Evolutionary conservation across 2,797 vertebrate species (phyloP).

Genomic region (Falco cherrug): DNA sequence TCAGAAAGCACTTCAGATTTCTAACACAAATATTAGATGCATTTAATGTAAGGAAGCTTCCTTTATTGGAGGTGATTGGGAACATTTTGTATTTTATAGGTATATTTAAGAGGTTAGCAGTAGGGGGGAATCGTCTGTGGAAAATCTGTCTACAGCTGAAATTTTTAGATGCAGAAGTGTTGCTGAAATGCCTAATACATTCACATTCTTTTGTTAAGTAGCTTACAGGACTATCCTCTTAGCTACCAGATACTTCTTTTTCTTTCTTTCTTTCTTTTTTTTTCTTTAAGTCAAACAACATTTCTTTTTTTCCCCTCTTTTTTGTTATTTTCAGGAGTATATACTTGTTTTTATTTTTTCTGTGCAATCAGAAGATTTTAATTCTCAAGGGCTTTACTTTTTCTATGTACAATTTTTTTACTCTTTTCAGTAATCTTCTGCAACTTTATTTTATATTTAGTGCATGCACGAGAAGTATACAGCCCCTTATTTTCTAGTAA

Average conservation of each 20-base stretch:
- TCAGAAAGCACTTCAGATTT: conserved; percentile 61
- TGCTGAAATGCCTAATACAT: conserved; percentile 71
- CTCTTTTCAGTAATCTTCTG: conserved; percentile 61
- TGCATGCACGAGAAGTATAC: conserved; percentile 54
- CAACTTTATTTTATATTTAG: conserved; percentile 43
- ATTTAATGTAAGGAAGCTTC: conserved; percentile 58
- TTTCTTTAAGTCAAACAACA: neutral
- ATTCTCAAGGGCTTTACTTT: neutral
- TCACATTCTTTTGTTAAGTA: conserved; percentile 72
- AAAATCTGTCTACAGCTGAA: conserved; percentile 77
- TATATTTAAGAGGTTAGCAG: conserved; percentile 62
- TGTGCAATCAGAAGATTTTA: neutral
- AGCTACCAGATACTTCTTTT: conserved; percentile 27
- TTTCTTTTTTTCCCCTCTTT: neutral
- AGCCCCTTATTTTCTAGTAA: conserved; percentile 35
- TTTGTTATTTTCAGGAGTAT: neutral
- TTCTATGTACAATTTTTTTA: conserved; percentile 19
- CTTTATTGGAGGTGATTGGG: conserved; percentile 64
- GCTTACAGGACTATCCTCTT: conserved; percentile 64
- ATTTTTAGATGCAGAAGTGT: conserved; percentile 73
- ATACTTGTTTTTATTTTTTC: neutral
- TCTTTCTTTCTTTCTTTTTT: neutral
- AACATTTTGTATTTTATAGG: conserved; percentile 72
- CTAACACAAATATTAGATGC: conserved; percentile 54
- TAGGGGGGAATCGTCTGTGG: conserved; percentile 70